Evolutionary conservation across 2,113 vertebrate species (phyloP), one percentile per base, ranked within the genome.

Genomic region (Felis chaus): DNA sequence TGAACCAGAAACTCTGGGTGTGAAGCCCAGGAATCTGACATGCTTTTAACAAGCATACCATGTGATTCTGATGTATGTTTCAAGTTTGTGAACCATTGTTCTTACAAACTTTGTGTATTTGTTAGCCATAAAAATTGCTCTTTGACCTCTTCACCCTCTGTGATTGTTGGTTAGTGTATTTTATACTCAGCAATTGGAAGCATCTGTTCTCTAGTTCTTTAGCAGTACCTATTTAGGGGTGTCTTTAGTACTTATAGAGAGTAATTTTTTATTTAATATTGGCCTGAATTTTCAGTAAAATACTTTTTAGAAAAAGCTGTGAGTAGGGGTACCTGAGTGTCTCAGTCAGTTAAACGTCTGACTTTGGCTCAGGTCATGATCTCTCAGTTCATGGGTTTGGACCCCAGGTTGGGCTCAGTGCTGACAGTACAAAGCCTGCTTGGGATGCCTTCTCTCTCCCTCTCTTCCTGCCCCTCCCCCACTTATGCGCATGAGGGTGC

Each of bases 21-120:
- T 66, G 15, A 4, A 19, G 18, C n/a, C 57, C 25, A 85, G 55
- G 53, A 94, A 93, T 78, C 50, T 78, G 11, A 84, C 74, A 78
- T 18, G 14, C 57, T 65, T 87, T 97, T 94, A 88, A 74, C 14
- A 69, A 50, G 21, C 16, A 21, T n/a, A 15, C 9, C 33, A 45
- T 3, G 10, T 68, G 57, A 50, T 85, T 87, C 48, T 81, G 61
- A 71, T 79, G 11, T 23, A 45, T 36, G 48, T 5, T 31, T 82
- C 33, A 89, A 95, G 27, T 91, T 69, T 93, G 73, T 96, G 91
- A 94, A 92, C 41, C 57, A 57, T n/a, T 76, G 39, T 88, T 93
- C 76, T 97, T 91, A 89, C 23, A 89, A 21, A 53, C 18, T 79
- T 25, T 73, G 4, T 86, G 1, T 95, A 68, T 94, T 91, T 93